These are phyloP conservation scores for Zonitis immaculata DNA, from an alignment of 2,888 invertebrate genomes.

Conservation along the genomic window DNA sequence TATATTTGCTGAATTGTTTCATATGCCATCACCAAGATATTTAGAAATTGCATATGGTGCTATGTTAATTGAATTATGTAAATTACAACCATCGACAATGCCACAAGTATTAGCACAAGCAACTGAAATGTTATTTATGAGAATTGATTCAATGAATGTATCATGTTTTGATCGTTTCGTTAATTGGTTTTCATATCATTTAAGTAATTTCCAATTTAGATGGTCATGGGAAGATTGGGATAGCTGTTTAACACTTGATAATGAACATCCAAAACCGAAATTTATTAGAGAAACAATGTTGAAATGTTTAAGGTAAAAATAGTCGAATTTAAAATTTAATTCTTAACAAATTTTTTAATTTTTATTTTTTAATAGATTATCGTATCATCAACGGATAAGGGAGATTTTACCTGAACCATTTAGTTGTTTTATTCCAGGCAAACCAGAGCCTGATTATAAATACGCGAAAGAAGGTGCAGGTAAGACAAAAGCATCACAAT, in stretches of 20 bases:
- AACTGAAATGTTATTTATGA: conserved; percentile 92
- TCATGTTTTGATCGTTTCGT: conserved; percentile 95
- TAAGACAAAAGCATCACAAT: conserved; percentile 49
- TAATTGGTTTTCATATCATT: conserved; percentile 96
- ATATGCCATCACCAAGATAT: conserved; percentile 83
- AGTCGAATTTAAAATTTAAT: neutral
- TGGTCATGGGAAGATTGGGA: conserved; percentile 99
- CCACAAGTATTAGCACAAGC: conserved; percentile 97
- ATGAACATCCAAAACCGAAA: conserved; percentile 88
- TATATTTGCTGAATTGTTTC: conserved; percentile 90
- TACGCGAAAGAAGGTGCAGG: conserved; percentile 87
- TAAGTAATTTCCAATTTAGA: conserved; percentile 98
- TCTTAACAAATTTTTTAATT: neutral
- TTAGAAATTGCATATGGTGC: conserved; percentile 93
- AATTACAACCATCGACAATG: conserved; percentile 93
- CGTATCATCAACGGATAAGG: conserved; percentile 89
- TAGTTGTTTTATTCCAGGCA: conserved; percentile 74
- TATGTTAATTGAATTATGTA: conserved; percentile 93
- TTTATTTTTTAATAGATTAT: conserved; percentile 57
- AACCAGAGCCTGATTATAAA: conserved; percentile 85
- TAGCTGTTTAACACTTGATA: conserved; percentile 74
- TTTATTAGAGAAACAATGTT: conserved; percentile 90
- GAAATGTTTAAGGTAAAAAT: conserved; percentile 76
- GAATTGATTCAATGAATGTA: conserved; percentile 96
- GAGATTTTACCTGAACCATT: conserved; percentile 91